A percentile compares a stretch with the other conserved stretches of the same genome.
Conservation (phyloP, 2,888 invertebrate species). For the Uloborus plumipes region DNA sequence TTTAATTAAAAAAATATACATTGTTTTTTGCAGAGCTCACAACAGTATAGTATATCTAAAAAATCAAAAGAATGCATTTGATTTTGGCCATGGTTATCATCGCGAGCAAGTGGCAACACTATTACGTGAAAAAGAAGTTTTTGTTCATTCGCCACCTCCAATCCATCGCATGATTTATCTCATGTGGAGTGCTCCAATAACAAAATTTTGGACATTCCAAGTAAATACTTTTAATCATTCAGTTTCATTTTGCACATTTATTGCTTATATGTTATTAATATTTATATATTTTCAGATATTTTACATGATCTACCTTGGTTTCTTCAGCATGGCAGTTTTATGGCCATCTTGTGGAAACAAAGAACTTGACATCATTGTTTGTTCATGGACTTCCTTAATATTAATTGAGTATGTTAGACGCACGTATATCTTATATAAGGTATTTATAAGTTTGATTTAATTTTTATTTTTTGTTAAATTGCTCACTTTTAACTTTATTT, state of each 20-base stretch:
- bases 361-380: constrained; percentile 70
- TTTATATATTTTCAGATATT: constrained; percentile 61
- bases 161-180: constrained; percentile 67
- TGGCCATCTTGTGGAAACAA: constrained; percentile 72
- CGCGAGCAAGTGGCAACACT: constrained; percentile 55
- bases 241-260: neutral
- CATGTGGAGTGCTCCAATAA: constrained; percentile 71
- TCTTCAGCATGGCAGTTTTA: constrained; percentile 68
- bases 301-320: constrained; percentile 64
- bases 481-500: neutral
- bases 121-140: constrained; percentile 57
- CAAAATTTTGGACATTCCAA: constrained; percentile 71
- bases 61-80: constrained; percentile 20
- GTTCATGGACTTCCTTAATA: constrained; percentile 69
- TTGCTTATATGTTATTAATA: neutral
- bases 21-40: constrained; percentile 16
- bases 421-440: constrained; percentile 66
- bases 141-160: constrained; percentile 60
- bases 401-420: constrained; percentile 65
- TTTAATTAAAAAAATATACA: neutral
- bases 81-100: constrained; percentile 54
- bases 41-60: constrained; percentile 42
- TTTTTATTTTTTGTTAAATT: neutral
- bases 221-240: constrained; percentile 54
- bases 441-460: constrained; percentile 29